Percentiles rank a stretch among this genome's conserved stretches.
These are phyloP conservation scores for Bombus terrestris DNA, from an alignment of 1,140 invertebrate genomes.

Conservation along the genomic window DNA sequence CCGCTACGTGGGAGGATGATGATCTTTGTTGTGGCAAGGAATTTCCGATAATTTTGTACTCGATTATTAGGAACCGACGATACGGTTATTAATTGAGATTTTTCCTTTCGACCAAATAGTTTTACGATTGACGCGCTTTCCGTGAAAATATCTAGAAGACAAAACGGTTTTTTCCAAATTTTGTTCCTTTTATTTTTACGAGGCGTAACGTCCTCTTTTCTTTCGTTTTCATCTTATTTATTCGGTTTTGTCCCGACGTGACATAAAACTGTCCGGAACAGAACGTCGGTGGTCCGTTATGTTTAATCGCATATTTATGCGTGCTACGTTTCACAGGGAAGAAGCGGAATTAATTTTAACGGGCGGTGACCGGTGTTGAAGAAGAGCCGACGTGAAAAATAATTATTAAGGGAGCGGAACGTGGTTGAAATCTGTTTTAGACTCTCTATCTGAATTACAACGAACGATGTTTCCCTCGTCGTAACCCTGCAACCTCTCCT, in stretches of 20 bases:
- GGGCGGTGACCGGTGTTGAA: background rate
- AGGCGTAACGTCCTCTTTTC: too few species aligned
- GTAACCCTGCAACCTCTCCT: background rate
- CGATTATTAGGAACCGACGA: too few species aligned
- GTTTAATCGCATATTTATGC: constrained; percentile 33
- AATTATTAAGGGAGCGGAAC: constrained; percentile 3
- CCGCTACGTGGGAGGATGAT: background rate
- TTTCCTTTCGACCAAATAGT: too few species aligned
- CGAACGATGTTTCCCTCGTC: background rate
- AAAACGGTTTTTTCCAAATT: too few species aligned
- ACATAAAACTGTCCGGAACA: constrained; percentile 26
- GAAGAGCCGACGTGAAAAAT: background rate
- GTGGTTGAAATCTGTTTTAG: constrained; percentile 8
- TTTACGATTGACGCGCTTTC: too few species aligned
- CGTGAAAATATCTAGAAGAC: too few species aligned
- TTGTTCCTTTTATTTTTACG: too few species aligned
- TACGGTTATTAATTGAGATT: background rate
- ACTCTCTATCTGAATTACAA: constrained; percentile 9
- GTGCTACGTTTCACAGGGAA: constrained; percentile 7
- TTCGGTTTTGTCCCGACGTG: background rate
- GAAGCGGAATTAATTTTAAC: background rate
- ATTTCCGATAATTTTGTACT: background rate
- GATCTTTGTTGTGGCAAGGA: background rate
- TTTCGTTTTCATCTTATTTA: too few species aligned
- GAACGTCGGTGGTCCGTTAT: constrained; percentile 14